A percentile compares a stretch with the other conserved stretches of the same genome.
Evolutionary conservation across 1,140 invertebrate species (phyloP).

Genomic region (Drusus annulatus): DNA sequence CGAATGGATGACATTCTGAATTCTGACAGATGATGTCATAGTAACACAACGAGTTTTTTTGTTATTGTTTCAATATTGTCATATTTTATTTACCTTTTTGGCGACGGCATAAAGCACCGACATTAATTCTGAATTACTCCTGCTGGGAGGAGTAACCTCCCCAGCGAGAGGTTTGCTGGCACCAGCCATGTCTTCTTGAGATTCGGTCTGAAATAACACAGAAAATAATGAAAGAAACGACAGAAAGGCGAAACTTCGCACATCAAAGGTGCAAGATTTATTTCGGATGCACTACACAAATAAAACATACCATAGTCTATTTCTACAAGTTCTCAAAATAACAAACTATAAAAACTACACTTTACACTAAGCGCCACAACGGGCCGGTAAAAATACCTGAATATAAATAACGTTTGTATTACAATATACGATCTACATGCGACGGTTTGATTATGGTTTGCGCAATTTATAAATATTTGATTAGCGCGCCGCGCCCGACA

Average conservation of each 20-base stretch:
- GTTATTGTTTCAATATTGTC: too few relatives aligned
- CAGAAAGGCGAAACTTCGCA: neutral
- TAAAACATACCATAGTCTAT: slow-evolving; percentile 32
- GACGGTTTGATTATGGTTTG: slow-evolving; percentile 18
- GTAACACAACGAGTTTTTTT: too few relatives aligned
- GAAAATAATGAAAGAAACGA: neutral
- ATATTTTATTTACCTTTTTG: slow-evolving; percentile 65
- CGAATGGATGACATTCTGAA: too few relatives aligned
- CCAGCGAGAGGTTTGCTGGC: slow-evolving; percentile 54
- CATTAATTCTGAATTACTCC: slow-evolving; percentile 60
- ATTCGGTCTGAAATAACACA: slow-evolving; percentile 46
- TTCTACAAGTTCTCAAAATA: slow-evolving; percentile 1
- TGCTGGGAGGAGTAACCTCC: neutral
- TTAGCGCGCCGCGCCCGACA: slow-evolving; percentile 37
- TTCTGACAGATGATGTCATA: too few relatives aligned
- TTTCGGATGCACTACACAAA: slow-evolving; percentile 3
- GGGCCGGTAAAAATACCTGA: slow-evolving; percentile 39
- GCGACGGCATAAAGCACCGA: slow-evolving; percentile 64
- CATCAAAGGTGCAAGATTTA: neutral
- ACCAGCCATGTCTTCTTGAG: slow-evolving; percentile 58
- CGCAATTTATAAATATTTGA: slow-evolving; percentile 40
- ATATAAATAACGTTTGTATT: slow-evolving; percentile 3
- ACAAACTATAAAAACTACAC: slow-evolving; percentile 21
- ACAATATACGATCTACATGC: slow-evolving; percentile 1
- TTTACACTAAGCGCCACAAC: neutral